These are phyloP conservation scores for Syritta pipiens DNA, from an alignment of 2,888 invertebrate species.

Conservation along the genomic window DNA sequence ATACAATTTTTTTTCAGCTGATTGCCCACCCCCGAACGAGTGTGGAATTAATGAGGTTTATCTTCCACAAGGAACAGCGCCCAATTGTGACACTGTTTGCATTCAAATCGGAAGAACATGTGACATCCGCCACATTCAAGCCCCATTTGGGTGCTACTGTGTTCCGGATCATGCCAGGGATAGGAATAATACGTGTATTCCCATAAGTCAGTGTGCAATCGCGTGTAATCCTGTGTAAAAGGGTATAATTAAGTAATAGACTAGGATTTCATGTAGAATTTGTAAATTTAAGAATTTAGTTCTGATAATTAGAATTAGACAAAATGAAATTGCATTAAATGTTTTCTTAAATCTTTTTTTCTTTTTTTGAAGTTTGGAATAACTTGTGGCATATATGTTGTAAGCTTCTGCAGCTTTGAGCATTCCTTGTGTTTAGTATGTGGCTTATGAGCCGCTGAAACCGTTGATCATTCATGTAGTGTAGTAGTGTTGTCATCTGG, in stretches of 20 bases:
- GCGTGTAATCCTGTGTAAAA: background rate
- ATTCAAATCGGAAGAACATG: background rate
- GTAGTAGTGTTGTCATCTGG: constrained; percentile 1
- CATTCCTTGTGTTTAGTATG: background rate
- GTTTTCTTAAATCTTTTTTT: too few species aligned
- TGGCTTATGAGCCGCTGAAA: background rate
- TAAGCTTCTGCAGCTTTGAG: background rate
- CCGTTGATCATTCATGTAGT: background rate
- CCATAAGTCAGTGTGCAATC: constrained; percentile 1
- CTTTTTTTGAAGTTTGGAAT: too few species aligned
- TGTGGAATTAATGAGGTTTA: constrained; percentile 13
- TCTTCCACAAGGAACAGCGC: constrained; percentile 14
- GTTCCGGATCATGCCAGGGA: constrained; percentile 10
- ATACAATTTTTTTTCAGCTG: too few species aligned
- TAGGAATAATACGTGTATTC: background rate
- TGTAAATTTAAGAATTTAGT: too few species aligned
- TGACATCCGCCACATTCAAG: background rate
- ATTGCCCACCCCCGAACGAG: too few species aligned
- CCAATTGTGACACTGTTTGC: constrained; percentile 16
- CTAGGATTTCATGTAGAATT: too few species aligned
- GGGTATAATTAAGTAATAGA: too few species aligned
- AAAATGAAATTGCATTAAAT: too few species aligned
- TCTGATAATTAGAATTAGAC: too few species aligned
- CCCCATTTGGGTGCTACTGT: constrained; percentile 33
- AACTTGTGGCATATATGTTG: background rate